phyloP scores from a whole-genome alignment of 2,113 vertebrate genomes.

The Gavialis gangeticus region DNA sequence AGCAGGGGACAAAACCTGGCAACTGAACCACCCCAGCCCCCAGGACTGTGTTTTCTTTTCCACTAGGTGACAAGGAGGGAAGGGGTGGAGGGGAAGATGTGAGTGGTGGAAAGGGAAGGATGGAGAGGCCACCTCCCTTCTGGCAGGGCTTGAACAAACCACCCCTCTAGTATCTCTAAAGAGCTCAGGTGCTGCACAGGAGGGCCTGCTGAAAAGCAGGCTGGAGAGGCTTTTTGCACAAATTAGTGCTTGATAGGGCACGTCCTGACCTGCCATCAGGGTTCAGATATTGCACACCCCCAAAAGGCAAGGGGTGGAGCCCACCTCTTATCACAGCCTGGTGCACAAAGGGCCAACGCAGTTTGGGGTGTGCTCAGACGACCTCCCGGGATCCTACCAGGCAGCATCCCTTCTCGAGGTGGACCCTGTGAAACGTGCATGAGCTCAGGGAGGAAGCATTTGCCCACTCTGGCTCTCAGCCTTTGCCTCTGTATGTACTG shows the following conservation, averaged over 20 bases:
- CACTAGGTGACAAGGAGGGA: background rate
- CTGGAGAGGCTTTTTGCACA: background rate
- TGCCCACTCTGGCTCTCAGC: background rate
- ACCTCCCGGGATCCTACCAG: background rate
- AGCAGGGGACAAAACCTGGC: background rate
- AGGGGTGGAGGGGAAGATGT: background rate
- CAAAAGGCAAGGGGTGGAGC: background rate
- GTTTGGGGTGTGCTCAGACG: rapidly evolving
- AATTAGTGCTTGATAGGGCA: background rate
- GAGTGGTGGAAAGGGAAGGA: background rate
- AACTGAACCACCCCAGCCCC: background rate
- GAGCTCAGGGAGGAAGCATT: background rate
- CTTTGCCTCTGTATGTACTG: constrained; percentile 11
- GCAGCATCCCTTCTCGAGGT: background rate
- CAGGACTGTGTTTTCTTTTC: background rate
- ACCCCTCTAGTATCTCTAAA: rapidly evolving
- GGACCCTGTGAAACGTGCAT: background rate
- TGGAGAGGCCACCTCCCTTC: background rate
- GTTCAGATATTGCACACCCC: background rate
- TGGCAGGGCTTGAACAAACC: background rate
- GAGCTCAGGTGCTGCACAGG: background rate
- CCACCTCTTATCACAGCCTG: background rate
- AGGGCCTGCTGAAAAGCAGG: background rate
- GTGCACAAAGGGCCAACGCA: background rate
- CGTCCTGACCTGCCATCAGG: background rate